Evolutionary conservation across 2,888 invertebrate species (phyloP).

Genomic region (Leptogaster cylindrica): DNA sequence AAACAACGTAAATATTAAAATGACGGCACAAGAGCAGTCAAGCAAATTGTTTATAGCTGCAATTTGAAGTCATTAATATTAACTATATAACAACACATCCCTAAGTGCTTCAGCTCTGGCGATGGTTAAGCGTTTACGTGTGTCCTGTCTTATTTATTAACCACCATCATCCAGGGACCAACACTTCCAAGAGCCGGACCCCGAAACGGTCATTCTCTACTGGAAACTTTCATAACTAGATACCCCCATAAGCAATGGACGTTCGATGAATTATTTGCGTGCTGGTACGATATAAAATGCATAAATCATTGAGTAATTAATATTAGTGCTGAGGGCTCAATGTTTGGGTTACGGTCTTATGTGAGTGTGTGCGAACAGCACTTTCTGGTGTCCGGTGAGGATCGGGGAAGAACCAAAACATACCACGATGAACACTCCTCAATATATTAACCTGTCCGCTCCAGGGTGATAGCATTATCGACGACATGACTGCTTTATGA

Average conservation of each 20-base stretch:
- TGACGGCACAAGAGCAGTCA: constrained; percentile 44
- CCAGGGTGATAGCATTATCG: constrained; percentile 38
- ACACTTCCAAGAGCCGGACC: constrained; percentile 5
- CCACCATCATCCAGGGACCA: constrained; percentile 11
- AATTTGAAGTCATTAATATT: constrained; percentile 47
- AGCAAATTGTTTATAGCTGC: constrained; percentile 47
- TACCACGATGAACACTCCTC: constrained; percentile 12
- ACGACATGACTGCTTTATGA: constrained; percentile 39
- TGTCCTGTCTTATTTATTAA: constrained; percentile 24
- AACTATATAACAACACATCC: constrained; percentile 38
- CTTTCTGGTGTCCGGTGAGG: background rate
- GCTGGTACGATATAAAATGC: constrained; percentile 47
- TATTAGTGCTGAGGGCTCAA: constrained; percentile 44
- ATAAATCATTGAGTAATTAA: constrained; percentile 48
- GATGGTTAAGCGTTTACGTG: constrained; percentile 22
- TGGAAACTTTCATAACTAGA: constrained; percentile 19
- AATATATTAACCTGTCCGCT: constrained; percentile 37
- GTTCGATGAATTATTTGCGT: constrained; percentile 47
- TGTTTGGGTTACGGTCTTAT: background rate
- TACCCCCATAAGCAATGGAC: constrained; percentile 36
- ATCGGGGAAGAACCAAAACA: constrained; percentile 12
- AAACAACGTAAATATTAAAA: constrained; percentile 46
- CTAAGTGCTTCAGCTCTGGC: constrained; percentile 2
- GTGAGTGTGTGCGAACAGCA: constrained; percentile 18
- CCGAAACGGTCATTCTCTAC: background rate